Evolutionary conservation across 35 echinoderm and acorn worm genomes (phyloP), one percentile per base, ranked within the genome.

Genomic region (Lytechinus variegatus): DNA sequence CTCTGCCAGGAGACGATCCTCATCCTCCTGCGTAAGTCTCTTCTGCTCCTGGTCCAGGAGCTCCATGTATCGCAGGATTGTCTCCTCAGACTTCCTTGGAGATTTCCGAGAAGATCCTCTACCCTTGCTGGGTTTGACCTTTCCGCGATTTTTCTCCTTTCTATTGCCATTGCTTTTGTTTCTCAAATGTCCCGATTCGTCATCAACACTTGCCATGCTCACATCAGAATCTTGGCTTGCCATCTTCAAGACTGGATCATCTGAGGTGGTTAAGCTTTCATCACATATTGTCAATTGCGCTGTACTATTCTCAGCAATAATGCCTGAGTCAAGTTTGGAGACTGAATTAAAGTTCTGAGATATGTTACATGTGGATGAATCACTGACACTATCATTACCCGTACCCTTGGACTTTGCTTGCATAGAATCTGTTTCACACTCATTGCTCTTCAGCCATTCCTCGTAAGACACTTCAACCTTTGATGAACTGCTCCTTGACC

Each of bases 11-110:
- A 89, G 92, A 19, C 55, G 52, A 55, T 96, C 96, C 87, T 95
- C 94, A 21, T 96, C 96, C 61, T 96, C 96, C 57, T 96, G 96
- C 52, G 91, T 89, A 14, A 96, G 66, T 27, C 94, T 94, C 56
- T 66, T 51, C 52, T 96, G 54, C 29, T 96, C 96, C 94, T 96
- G 94, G 16, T 54, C 57, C 44, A 96, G 52, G n/a, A 96, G 94
- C 53, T 95, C 96, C 96, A 96, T 96, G 89, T 96, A 96, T 53
- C 94, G 95, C 87, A 91, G 89, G 54, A 96, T 89, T 6, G 96
- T 96, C 94, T 96, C 94, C 14, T 89, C 56, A 12, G 92, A 93
- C 10, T 93, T 93, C 3, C 92, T 29, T 4, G 92, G 92, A 10
- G 53, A 27, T n/a, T 93, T 93, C 66, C 21, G 16, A 9, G 53